Conservation (phyloP, 1,140 invertebrate genomes). For the Caenorhabditis brenneri region DNA sequence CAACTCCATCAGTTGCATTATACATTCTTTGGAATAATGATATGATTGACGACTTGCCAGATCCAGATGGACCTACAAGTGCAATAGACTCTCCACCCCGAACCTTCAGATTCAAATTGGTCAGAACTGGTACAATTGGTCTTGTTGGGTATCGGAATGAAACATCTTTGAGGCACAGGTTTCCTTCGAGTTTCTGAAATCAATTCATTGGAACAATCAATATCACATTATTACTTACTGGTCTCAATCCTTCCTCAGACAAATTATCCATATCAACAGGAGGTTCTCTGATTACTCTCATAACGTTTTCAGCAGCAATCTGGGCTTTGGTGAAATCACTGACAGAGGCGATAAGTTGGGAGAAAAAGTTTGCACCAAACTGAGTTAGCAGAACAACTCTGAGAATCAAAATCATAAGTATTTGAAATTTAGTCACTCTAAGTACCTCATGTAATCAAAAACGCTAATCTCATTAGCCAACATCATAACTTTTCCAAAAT, state of each 20-base stretch:
- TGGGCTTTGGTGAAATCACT: slow-evolving; percentile 66
- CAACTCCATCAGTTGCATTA: slow-evolving; percentile 67
- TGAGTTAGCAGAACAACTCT: slow-evolving; percentile 67
- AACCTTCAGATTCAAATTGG: slow-evolving; percentile 68
- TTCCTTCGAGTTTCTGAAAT: slow-evolving; percentile 63
- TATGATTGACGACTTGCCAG: slow-evolving; percentile 71
- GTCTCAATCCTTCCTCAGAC: slow-evolving; percentile 67
- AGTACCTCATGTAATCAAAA: slow-evolving; percentile 66
- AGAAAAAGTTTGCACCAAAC: slow-evolving; percentile 69
- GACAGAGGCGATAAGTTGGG: slow-evolving; percentile 67
- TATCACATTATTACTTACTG: slow-evolving; percentile 50
- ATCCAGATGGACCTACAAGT: slow-evolving; percentile 72
- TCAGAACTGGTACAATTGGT: slow-evolving; percentile 68
- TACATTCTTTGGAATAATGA: slow-evolving; percentile 73
- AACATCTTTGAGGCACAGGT: slow-evolving; percentile 66
- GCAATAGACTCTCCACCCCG: slow-evolving; percentile 70
- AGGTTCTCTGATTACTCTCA: slow-evolving; percentile 62
- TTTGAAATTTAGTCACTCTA: neutral
- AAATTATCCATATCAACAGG: slow-evolving; percentile 68
- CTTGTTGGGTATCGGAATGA: slow-evolving; percentile 71
- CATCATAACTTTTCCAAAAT: slow-evolving; percentile 68
- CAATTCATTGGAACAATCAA: neutral
- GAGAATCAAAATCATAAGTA: neutral
- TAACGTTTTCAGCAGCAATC: slow-evolving; percentile 65
- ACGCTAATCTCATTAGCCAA: slow-evolving; percentile 66